Percentiles rank a stretch among this genome's conserved stretches.
Conservation (phyloP, 2,113 vertebrate genomes). For the Amia ocellicauda region DNA sequence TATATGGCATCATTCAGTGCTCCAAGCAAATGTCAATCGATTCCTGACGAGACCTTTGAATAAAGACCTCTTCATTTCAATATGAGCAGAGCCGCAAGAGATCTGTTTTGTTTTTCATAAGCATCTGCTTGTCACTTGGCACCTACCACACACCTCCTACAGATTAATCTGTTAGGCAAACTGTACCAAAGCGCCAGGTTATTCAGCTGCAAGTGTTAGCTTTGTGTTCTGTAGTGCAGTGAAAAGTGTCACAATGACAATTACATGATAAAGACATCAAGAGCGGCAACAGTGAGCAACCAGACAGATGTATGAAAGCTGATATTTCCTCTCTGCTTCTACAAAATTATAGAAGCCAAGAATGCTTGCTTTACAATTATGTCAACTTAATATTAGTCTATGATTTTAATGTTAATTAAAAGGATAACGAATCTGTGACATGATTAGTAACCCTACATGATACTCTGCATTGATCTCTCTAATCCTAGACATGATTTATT, state of each 20-base stretch:
- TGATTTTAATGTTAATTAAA: background rate
- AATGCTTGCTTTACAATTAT: background rate
- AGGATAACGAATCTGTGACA: background rate
- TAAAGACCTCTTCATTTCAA: conserved; percentile 23
- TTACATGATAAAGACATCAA: background rate
- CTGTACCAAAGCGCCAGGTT: conserved; percentile 17
- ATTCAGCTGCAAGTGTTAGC: conserved; percentile 37
- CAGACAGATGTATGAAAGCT: background rate
- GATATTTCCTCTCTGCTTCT: background rate
- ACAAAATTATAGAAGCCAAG: background rate
- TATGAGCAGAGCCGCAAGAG: conserved; percentile 18
- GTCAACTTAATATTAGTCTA: background rate
- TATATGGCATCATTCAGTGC: no score
- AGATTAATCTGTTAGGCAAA: conserved; percentile 30
- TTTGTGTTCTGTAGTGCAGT: conserved; percentile 33
- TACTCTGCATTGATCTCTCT: background rate
- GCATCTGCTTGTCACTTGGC: conserved; percentile 25
- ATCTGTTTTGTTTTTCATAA: conserved; percentile 25
- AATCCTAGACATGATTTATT: background rate
- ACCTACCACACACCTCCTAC: conserved; percentile 39
- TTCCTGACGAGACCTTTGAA: background rate
- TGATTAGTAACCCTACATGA: no score
- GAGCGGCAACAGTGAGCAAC: conserved; percentile 9
- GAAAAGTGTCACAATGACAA: background rate
- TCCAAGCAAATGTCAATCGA: no score